Percentiles rank a stretch among this genome's conserved stretches.
Conservation (phyloP, 2,113 vertebrate species). For the Gasterosteus nipponicus region DNA sequence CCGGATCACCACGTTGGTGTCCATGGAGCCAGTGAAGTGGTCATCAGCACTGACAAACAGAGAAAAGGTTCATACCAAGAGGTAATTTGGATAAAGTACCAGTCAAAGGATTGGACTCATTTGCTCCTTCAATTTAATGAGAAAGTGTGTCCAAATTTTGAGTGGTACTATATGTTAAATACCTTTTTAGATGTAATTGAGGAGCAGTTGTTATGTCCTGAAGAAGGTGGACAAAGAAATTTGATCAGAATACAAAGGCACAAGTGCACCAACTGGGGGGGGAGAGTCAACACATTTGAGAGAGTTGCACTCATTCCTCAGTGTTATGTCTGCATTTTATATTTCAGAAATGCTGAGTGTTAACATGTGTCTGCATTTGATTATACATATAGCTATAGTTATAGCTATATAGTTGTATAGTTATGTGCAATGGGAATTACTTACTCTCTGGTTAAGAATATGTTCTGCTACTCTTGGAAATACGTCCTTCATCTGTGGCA, state of each 20-base stretch:
- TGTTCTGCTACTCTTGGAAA: not conserved
- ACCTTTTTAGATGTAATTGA: not conserved
- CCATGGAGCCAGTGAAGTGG: constrained; percentile 84
- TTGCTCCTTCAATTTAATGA: too few species aligned
- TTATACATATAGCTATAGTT: not conserved
- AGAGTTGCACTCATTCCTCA: constrained; percentile 50
- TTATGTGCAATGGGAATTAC: not conserved
- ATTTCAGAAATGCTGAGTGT: constrained; percentile 7
- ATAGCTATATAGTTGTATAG: not conserved
- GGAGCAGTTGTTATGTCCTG: not conserved
- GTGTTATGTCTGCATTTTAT: constrained; percentile 55
- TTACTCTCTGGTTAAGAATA: not conserved
- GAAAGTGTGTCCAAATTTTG: too few species aligned
- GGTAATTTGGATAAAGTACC: not conserved
- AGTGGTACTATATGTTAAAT: not conserved
- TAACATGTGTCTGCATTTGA: not conserved
- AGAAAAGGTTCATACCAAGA: not conserved
- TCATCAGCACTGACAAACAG: constrained; percentile 83
- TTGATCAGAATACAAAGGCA: constrained; percentile 53
- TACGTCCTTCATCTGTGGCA: not conserved
- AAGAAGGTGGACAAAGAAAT: not conserved
- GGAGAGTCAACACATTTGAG: constrained; percentile 12
- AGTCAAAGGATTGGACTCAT: too few species aligned
- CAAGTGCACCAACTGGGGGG: constrained; percentile 48
- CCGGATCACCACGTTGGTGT: constrained; percentile 91